phyloP scores from a whole-genome alignment of 35 echinoderm and acorn worm species.

The Stichopus chloronotus region DNA sequence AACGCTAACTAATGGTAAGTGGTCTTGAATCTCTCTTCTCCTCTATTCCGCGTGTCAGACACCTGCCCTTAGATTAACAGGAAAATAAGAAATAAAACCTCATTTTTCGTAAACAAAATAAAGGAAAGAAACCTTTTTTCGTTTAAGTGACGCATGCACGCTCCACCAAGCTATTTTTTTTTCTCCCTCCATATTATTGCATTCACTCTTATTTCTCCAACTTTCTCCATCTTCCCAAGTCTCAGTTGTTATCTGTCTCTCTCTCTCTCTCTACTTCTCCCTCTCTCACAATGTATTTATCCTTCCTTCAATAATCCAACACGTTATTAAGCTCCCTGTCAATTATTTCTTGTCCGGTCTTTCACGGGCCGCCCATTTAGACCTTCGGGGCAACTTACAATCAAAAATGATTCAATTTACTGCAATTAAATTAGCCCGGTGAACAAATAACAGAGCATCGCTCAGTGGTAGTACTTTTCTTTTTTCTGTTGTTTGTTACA shows the following conservation, averaged over 20 bases:
- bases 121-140: background rate
- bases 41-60: background rate
- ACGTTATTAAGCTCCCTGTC: constrained; percentile 35
- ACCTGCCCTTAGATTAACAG: background rate
- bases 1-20: background rate
- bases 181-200: background rate
- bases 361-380: constrained; percentile 38
- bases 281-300: background rate
- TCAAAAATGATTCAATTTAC: constrained; percentile 53
- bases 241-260: no score
- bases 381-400: constrained; percentile 48
- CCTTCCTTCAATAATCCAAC: constrained; percentile 2
- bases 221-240: background rate
- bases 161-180: background rate
- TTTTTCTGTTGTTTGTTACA: background rate
- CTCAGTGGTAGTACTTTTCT: background rate
- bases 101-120: background rate
- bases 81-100: background rate
- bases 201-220: background rate
- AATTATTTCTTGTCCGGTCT: constrained; percentile 24
- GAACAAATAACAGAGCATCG: constrained; percentile 35
- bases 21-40: background rate
- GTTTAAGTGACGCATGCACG: background rate
- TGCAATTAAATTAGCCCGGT: constrained; percentile 43
- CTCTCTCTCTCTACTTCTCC: no score